Conservation (phyloP, 2,113 vertebrate species). For the Lophius piscatorius region DNA sequence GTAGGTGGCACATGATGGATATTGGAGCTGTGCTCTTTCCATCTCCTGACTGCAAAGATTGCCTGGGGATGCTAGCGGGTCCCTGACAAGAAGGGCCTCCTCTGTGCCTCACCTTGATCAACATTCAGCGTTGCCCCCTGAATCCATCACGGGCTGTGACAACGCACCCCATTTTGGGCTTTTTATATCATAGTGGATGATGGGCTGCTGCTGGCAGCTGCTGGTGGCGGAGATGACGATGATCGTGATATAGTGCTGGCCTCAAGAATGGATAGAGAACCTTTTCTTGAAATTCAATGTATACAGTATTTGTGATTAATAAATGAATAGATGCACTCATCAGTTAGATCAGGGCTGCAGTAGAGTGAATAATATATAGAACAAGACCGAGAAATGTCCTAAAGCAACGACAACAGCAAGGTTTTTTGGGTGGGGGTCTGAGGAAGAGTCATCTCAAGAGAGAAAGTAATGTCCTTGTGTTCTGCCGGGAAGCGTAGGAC, state of each 20-base stretch:
- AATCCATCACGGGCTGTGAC: slow-evolving; percentile 73
- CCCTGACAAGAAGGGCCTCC: slow-evolving; percentile 74
- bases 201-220: slow-evolving; percentile 40
- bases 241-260: slow-evolving; percentile 56
- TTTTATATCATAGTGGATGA: slow-evolving; percentile 65
- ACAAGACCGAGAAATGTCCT: slow-evolving; percentile 27
- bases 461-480: background rate
- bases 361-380: slow-evolving; percentile 39
- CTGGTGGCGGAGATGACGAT: slow-evolving; percentile 34
- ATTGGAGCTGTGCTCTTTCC: slow-evolving; percentile 67
- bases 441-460: slow-evolving; percentile 30
- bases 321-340: slow-evolving; percentile 56
- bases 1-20: slow-evolving; percentile 75
- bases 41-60: slow-evolving; percentile 74
- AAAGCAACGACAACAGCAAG: slow-evolving; percentile 1
- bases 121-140: slow-evolving; percentile 74
- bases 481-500: too few species aligned
- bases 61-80: slow-evolving; percentile 73
- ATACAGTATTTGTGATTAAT: slow-evolving; percentile 60
- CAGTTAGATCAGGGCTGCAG: slow-evolving; percentile 44
- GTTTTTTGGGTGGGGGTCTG: slow-evolving; percentile 21
- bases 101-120: slow-evolving; percentile 80
- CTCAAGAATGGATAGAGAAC: slow-evolving; percentile 40
- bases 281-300: slow-evolving; percentile 58
- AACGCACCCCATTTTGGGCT: slow-evolving; percentile 63